Conservation (phyloP, 2,888 invertebrate genomes). For the Dryococelus australis region DNA sequence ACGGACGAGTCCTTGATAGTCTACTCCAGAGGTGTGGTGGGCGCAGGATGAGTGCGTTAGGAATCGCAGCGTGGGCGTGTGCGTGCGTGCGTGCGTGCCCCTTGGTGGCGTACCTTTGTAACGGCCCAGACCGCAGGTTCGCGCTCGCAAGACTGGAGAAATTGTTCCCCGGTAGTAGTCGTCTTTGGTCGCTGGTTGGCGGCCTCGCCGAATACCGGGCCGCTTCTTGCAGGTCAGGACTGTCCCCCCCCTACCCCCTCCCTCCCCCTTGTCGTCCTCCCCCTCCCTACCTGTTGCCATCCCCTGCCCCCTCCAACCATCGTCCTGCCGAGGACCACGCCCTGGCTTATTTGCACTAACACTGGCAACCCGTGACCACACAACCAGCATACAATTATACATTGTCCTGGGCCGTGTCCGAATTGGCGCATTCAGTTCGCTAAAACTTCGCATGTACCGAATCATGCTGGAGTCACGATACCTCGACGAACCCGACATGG, state of each 20-base stretch:
- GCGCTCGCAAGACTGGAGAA: background rate
- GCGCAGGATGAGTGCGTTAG: background rate
- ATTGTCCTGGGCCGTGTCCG: too few relatives aligned
- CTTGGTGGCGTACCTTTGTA: background rate
- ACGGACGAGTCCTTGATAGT: background rate
- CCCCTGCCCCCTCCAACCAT: background rate
- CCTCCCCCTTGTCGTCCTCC: background rate
- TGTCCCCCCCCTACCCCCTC: background rate
- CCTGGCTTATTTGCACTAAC: background rate
- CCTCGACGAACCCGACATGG: too few relatives aligned
- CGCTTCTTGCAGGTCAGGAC: slow-evolving; percentile 11
- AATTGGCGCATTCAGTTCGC: too few relatives aligned
- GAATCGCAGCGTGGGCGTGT: too few relatives aligned
- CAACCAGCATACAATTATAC: too few relatives aligned
- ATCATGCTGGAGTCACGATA: too few relatives aligned
- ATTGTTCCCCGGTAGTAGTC: background rate
- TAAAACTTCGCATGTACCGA: too few relatives aligned
- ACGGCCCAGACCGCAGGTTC: background rate
- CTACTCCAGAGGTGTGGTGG: background rate
- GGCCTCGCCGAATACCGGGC: slow-evolving; percentile 3
- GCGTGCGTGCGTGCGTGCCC: too few relatives aligned
- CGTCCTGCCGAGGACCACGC: background rate
- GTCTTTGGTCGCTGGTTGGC: background rate
- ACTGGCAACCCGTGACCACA: background rate
- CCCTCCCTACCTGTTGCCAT: background rate